These are phyloP conservation scores for Clarias fuscus DNA, from an alignment of 2,797 vertebrate species.

Conservation along the genomic window DNA sequence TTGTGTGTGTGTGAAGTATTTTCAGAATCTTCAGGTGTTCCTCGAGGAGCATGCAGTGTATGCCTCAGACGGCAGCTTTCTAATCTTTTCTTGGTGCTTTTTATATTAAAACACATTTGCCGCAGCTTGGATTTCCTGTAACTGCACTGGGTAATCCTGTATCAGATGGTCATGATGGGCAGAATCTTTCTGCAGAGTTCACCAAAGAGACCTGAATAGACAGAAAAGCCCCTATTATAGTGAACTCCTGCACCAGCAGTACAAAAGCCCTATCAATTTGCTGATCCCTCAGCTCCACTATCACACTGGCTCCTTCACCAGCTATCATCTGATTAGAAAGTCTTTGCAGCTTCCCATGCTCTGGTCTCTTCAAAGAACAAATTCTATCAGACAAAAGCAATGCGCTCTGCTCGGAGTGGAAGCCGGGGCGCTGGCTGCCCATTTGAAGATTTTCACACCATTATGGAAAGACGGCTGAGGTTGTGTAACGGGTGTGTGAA, in stretches of 20 bases:
- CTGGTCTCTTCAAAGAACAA: slow-evolving; percentile 18
- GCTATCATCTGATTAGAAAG: not conserved
- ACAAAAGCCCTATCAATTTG: slow-evolving; percentile 7
- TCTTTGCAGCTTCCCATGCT: not conserved
- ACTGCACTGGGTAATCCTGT: not conserved
- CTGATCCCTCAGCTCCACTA: not conserved
- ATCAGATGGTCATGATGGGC: not conserved
- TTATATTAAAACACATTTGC: not conserved
- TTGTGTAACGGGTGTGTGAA: slow-evolving; percentile 43
- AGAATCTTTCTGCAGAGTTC: not conserved
- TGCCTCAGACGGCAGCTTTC: not conserved
- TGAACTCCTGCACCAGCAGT: not conserved
- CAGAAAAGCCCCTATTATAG: not conserved
- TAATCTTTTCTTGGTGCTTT: not conserved
- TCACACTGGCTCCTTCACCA: not conserved
- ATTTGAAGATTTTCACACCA: slow-evolving; percentile 65
- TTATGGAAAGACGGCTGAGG: slow-evolving; percentile 48
- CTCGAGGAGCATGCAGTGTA: not conserved
- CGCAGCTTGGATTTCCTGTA: not conserved
- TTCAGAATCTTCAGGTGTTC: not conserved
- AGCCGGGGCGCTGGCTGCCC: slow-evolving; percentile 35
- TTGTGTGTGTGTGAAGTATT: not conserved
- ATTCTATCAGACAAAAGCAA: not conserved
- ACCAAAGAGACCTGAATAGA: not conserved
- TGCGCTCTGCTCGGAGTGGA: not conserved